A percentile compares a stretch with the other conserved stretches of the same genome.
phyloP scores from a whole-genome alignment of 2,888 invertebrate species.

The Chloroclysta siterata region DNA sequence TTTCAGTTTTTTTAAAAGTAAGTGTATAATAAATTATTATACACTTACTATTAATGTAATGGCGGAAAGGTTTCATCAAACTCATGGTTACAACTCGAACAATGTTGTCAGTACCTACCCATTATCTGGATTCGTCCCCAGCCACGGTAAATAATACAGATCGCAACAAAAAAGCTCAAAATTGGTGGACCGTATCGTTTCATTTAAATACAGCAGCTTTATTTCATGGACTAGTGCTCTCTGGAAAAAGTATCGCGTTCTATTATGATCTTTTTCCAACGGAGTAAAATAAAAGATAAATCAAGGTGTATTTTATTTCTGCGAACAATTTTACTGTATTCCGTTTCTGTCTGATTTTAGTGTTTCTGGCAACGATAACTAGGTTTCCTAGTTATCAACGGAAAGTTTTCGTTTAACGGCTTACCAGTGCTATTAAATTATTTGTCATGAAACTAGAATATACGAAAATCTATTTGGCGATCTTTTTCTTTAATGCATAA shows the following conservation, averaged over 20 bases:
- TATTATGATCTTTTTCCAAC: constrained; percentile 45
- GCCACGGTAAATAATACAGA: constrained; percentile 58
- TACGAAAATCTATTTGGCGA: neutral
- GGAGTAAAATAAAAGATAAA: constrained; percentile 17
- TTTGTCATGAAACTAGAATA: neutral
- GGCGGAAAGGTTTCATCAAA: neutral
- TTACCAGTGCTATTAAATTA: neutral
- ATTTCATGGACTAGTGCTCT: constrained; percentile 62
- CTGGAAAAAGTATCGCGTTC: constrained; percentile 42
- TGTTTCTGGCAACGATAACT: neutral
- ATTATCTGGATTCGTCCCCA: constrained; percentile 41
- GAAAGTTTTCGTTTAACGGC: constrained; percentile 2
- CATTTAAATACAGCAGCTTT: constrained; percentile 68
- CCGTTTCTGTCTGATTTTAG: constrained; percentile 1
- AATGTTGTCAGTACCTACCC: constrained; percentile 17
- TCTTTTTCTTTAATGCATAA: too few species aligned
- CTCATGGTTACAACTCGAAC: constrained; percentile 18
- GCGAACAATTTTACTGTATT: neutral
- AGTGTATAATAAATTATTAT: too few species aligned
- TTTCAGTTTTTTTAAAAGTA: too few species aligned
- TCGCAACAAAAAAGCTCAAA: constrained; percentile 54
- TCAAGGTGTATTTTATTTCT: constrained; percentile 8
- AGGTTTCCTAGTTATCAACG: constrained; percentile 2
- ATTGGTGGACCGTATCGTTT: constrained; percentile 57
- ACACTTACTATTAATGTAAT: too few species aligned